These are phyloP conservation scores for Notolepis coatsorum DNA, from an alignment of 2,797 vertebrate genomes.

Conservation along the genomic window DNA sequence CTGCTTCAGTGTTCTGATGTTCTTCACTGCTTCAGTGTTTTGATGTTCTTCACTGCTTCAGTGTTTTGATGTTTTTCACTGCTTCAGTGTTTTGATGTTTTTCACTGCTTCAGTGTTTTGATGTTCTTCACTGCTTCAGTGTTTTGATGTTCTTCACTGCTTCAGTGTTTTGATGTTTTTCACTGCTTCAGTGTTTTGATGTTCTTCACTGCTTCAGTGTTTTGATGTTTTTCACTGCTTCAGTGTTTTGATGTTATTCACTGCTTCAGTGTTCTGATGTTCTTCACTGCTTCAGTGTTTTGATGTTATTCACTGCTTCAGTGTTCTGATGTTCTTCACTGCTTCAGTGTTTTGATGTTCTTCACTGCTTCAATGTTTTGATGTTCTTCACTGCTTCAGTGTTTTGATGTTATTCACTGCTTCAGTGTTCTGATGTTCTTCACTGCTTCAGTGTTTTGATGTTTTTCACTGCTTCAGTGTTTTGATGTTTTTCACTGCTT, in stretches of 20 bases:
- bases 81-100: neutral
- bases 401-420: neutral
- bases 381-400: neutral
- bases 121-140: neutral
- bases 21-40: no score
- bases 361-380: neutral
- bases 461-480: no score
- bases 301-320: no score
- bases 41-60: neutral
- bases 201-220: neutral
- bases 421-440: neutral
- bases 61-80: neutral
- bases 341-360: neutral
- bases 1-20: neutral
- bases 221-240: no score
- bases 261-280: neutral
- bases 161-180: neutral
- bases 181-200: neutral
- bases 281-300: neutral
- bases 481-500: neutral
- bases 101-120: no score
- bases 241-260: neutral
- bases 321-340: neutral
- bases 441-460: neutral
- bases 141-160: neutral